Conservation (phyloP, 2,113 vertebrate species). For the Oreotrochilus melanogaster region DNA sequence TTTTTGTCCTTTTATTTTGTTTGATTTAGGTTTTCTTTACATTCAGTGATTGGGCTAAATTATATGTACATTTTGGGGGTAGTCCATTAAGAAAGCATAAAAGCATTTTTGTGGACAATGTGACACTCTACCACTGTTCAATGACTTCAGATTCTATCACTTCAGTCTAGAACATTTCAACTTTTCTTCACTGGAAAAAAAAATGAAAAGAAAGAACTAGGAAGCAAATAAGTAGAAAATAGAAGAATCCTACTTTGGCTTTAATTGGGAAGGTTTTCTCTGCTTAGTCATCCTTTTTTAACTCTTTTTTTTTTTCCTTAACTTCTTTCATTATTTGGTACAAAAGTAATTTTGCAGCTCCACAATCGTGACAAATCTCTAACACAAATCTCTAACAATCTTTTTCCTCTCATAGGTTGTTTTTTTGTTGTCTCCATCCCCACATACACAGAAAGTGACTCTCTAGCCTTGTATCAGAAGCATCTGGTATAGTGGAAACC, state of each 20-base stretch:
- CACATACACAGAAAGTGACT: not conserved
- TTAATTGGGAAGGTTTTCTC: not conserved
- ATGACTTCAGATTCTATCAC: not conserved
- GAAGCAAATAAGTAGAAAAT: not conserved
- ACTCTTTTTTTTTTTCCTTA: not conserved
- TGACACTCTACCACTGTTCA: not conserved
- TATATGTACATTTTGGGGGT: not conserved
- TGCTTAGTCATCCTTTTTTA: not conserved
- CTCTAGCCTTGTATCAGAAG: not conserved
- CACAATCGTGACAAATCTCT: not conserved
- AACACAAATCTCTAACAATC: not conserved
- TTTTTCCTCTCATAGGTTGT: not conserved
- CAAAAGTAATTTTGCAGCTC: not conserved
- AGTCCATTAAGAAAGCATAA: not conserved
- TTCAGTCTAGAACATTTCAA: not conserved
- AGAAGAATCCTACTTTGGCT: not conserved
- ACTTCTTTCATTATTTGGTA: not conserved
- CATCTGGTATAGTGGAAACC: not conserved
- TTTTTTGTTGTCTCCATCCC: too few relatives aligned
- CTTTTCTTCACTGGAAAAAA: not conserved
- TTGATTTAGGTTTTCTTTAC: not conserved
- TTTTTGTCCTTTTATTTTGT: not conserved
- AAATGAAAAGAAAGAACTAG: fast-evolving
- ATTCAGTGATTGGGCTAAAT: not conserved
- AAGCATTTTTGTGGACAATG: not conserved